Evolutionary conservation across 2,113 vertebrate genomes (phyloP), one percentile per base, ranked within the genome.

Genomic region (Scalopus aquaticus): DNA sequence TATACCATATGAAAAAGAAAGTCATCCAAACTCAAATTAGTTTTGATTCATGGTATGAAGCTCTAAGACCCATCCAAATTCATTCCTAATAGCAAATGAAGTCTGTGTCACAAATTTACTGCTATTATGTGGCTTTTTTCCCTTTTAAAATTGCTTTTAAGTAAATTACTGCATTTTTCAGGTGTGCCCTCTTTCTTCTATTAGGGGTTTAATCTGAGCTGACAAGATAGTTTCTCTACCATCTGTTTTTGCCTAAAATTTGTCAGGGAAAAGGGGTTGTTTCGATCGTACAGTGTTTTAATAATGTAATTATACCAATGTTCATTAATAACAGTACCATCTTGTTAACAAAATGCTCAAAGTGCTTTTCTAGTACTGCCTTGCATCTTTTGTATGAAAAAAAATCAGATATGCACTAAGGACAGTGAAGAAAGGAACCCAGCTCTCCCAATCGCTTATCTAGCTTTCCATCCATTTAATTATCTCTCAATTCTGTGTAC

Each of bases 111-210:
- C 70, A 95, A 39, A 51, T 97, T 97, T 96, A 93, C 91, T 94
- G 20, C 51, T 90, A 96, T 95, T 96, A 49, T 88, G 72, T 44
- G 42, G 13, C 24, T 65, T 94, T 89, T 86, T 49, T 97, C 88
- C 54, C 93, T 97, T 88, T 80, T 94, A 90, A 96, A 97, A 92
- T 83, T 81, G 58, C 94, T 97, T 97, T 95, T 88, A 85, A 91
- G 73, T 95, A 88, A 96, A 96, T 91, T 90, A 83, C 92, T 67
- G 6, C 64, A 70, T 51, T 81, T 87, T 88, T 32, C n/a, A 80
- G 51, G 54, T 93, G 96, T 95, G 56, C 72, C 20, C 56, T 96
- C 72, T 69, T 97, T 96, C 79, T 94, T 74, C 78, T 87, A 70
- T 80, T 88, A 94, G 77, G 32, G 62, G 28, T 35, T 91, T 94